Conservation (phyloP, 2,797 vertebrate species). For the Urosaurus nigricauda region DNA sequence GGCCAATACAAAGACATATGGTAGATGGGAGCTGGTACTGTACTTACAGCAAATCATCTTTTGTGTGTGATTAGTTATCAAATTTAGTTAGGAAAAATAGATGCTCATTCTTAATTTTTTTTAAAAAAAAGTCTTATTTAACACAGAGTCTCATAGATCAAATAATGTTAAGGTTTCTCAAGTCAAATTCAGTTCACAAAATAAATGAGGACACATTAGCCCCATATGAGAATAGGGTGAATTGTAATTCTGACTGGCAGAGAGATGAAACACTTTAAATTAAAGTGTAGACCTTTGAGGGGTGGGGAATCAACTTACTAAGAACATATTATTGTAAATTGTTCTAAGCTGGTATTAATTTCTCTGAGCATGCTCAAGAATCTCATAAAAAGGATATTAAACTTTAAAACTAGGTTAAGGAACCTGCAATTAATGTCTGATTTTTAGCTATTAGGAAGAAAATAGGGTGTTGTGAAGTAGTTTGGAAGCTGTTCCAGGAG, state of each 20-base stretch:
- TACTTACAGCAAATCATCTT: constrained; percentile 1
- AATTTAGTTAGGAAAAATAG: constrained; percentile 34
- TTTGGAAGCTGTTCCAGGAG: not conserved
- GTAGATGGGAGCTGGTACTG: not conserved
- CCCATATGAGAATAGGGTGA: constrained; percentile 49
- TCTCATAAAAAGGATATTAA: constrained; percentile 2
- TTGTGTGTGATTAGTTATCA: not conserved
- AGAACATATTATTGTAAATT: constrained; percentile 33
- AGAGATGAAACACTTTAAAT: constrained; percentile 42
- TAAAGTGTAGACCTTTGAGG: not conserved
- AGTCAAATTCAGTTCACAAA: constrained; percentile 57
- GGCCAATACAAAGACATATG: not conserved
- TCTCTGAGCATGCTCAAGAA: not conserved
- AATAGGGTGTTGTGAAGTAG: not conserved
- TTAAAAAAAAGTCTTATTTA: not conserved
- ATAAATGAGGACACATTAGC: constrained; percentile 66
- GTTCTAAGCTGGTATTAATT: constrained; percentile 21
- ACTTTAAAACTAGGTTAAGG: constrained; percentile 37
- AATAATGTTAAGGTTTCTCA: constrained; percentile 57
- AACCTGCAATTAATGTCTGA: constrained; percentile 11
- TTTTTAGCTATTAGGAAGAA: not conserved
- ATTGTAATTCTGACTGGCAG: constrained; percentile 53
- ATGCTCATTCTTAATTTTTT: constrained; percentile 39
- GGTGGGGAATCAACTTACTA: constrained; percentile 27
- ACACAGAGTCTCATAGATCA: not conserved